Conservation (phyloP, 2,888 invertebrate genomes). For the Agrilus biguttatus region DNA sequence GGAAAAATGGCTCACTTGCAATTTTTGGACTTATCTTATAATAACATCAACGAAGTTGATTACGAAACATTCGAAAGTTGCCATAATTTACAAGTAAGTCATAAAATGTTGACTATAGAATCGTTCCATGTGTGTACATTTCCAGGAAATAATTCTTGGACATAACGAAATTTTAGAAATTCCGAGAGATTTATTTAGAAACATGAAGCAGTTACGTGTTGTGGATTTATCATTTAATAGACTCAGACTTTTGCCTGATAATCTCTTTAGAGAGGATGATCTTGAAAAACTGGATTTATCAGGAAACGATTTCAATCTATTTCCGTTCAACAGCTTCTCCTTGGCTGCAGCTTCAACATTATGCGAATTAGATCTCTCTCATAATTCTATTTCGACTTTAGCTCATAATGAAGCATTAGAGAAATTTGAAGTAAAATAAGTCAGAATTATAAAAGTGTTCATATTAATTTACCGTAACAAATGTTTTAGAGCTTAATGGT, state of each 20-base stretch:
- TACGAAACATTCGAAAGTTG: conserved; percentile 74
- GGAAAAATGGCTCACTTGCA: conserved; percentile 79
- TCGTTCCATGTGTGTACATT: conserved; percentile 1
- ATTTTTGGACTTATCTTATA: conserved; percentile 67
- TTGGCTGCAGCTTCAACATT: conserved; percentile 57
- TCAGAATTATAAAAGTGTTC: conserved; percentile 10
- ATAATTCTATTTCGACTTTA: conserved; percentile 67
- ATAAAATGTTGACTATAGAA: background rate
- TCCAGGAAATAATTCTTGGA: conserved; percentile 55
- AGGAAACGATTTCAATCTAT: conserved; percentile 62
- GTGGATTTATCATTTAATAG: conserved; percentile 70
- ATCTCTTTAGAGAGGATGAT: conserved; percentile 60
- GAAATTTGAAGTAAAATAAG: conserved; percentile 48
- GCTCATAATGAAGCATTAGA: conserved; percentile 61
- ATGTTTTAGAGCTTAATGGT: conserved; percentile 53
- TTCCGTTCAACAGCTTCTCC: conserved; percentile 61
- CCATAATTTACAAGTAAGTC: conserved; percentile 55
- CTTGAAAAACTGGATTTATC: conserved; percentile 69
- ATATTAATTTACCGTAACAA: background rate
- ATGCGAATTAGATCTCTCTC: conserved; percentile 63
- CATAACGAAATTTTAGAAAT: conserved; percentile 62
- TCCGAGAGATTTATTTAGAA: conserved; percentile 59
- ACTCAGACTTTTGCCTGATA: conserved; percentile 63
- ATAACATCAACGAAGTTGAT: conserved; percentile 65
- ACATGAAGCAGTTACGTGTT: conserved; percentile 54